Evolutionary conservation across 2,113 vertebrate species (phyloP), one percentile per base, ranked within the genome.

Genomic region (Alethe castanea): DNA sequence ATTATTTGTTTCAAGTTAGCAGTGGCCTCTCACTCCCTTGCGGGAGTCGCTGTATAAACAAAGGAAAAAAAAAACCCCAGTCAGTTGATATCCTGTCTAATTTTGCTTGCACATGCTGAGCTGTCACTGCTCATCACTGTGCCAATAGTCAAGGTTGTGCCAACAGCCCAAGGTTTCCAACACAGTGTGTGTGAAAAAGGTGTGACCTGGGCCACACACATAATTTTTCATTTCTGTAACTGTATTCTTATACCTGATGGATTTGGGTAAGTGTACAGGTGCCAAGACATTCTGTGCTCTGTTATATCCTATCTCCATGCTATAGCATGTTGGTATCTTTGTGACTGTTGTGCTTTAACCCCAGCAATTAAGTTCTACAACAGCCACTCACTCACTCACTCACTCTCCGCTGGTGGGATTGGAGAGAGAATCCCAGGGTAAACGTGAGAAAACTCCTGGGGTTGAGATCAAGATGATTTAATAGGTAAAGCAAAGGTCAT

Each of bases 41-140:
- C 1, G 5, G 53, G 73, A 74, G 12, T 73, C 8, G 8, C 48
- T 74, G 18, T 64, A 40, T 48, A 76, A 95, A 86, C 57, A 90
- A 88, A 36, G 20, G 8, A 56, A 44, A 48, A 24, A 24, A 79
- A 25, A 36, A 5, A 6, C 0, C 16, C n/a, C 48, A 53, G 50
- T 33, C 36, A 62, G 56, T 28, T 86, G 48, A 56, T 64, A 74
- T 19, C 57, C 73, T 72, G 65, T 60, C 40, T 95, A 73, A 78
- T 64, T 72, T 65, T 95, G 61, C 66, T 65, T 84, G 62, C 77
- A 86, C 88, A 64, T 88, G 40, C 73, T 87, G 92, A 93, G 65
- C 70, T 90, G 85, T 80, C 71, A 65, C 62, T 85, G 61, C 35
- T 87, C 48, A 29, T 89, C 73, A 28, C 48, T 35, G 23, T 1